phyloP scores from a whole-genome alignment of 2,797 vertebrate species.

The Chelmon rostratus region DNA sequence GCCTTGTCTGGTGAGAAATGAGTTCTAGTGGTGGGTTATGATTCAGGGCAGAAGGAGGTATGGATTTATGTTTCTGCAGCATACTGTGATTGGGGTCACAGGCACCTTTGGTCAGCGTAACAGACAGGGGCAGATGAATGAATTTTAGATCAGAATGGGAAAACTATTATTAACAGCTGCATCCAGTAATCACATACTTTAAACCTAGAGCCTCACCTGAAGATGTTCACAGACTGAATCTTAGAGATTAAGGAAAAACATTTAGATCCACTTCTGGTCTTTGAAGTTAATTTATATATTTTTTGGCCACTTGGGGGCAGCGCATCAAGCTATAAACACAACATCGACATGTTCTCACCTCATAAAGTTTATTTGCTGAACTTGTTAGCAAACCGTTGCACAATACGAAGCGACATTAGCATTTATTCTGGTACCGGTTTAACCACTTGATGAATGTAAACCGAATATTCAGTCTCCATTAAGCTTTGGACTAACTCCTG shows the following conservation, averaged over 20 bases:
- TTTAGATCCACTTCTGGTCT: not conserved
- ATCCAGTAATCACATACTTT: not conserved
- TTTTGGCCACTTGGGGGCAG: not conserved
- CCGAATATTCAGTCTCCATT: no score
- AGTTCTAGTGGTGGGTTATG: slow-evolving; percentile 55
- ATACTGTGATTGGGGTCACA: slow-evolving; percentile 16
- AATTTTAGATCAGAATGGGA: not conserved
- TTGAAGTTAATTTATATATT: not conserved
- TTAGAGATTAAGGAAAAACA: not conserved
- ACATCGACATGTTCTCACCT: not conserved
- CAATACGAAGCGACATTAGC: no score
- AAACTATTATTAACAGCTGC: not conserved
- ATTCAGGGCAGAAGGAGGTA: slow-evolving; percentile 58
- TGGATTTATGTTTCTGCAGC: slow-evolving; percentile 25
- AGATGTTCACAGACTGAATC: not conserved
- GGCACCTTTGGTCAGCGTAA: not conserved
- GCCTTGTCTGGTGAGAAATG: slow-evolving; percentile 63
- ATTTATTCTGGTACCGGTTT: no score
- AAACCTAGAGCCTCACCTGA: not conserved
- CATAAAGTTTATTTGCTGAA: not conserved
- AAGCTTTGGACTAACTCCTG: no score
- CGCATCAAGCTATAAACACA: not conserved
- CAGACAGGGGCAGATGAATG: not conserved
- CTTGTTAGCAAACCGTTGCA: not conserved
- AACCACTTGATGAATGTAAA: no score